These are phyloP conservation scores for Caenorhabditis sinica DNA, from an alignment of 2,888 invertebrate species.

Conservation along the genomic window DNA sequence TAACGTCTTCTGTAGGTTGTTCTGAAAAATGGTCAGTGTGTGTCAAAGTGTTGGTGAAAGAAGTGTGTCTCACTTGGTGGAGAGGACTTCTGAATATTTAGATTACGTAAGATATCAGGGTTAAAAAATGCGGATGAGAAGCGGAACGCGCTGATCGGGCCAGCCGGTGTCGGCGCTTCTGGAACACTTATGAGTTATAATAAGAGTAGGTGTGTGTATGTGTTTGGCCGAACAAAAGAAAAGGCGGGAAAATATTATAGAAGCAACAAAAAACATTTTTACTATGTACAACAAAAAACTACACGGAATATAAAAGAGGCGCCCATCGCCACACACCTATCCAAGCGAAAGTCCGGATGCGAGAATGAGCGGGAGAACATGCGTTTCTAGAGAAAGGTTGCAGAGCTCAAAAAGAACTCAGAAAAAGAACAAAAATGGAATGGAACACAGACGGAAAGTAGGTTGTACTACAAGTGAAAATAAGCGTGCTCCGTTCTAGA, in stretches of 20 bases:
- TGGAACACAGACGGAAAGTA: slow-evolving; percentile 9
- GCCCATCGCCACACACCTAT: slow-evolving; percentile 52
- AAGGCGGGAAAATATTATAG: slow-evolving; percentile 19
- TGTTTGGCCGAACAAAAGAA: slow-evolving; percentile 6
- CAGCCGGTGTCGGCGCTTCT: slow-evolving; percentile 64
- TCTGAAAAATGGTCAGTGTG: slow-evolving; percentile 8
- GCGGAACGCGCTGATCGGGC: slow-evolving; percentile 65
- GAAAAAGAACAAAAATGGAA: slow-evolving; percentile 33
- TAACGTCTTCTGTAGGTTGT: slow-evolving; percentile 29
- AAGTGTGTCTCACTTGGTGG: slow-evolving; percentile 58
- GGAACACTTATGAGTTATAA: slow-evolving; percentile 36
- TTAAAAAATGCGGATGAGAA: slow-evolving; percentile 64
- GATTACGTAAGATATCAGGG: slow-evolving; percentile 60
- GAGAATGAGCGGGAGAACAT: slow-evolving; percentile 31
- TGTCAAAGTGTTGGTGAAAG: not conserved
- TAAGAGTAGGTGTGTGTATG: not conserved
- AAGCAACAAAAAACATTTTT: slow-evolving; percentile 53
- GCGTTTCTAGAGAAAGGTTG: not conserved
- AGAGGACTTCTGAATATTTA: slow-evolving; percentile 62
- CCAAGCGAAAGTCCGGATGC: slow-evolving; percentile 66
- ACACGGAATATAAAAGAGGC: slow-evolving; percentile 33
- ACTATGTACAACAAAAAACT: slow-evolving; percentile 47
- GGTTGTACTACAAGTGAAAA: slow-evolving; percentile 21
- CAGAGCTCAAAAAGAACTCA: slow-evolving; percentile 26
- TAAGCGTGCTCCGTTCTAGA: slow-evolving; percentile 4